Evolutionary conservation across 2,888 invertebrate genomes (phyloP).

Genomic region (Cheilosia impressa): DNA sequence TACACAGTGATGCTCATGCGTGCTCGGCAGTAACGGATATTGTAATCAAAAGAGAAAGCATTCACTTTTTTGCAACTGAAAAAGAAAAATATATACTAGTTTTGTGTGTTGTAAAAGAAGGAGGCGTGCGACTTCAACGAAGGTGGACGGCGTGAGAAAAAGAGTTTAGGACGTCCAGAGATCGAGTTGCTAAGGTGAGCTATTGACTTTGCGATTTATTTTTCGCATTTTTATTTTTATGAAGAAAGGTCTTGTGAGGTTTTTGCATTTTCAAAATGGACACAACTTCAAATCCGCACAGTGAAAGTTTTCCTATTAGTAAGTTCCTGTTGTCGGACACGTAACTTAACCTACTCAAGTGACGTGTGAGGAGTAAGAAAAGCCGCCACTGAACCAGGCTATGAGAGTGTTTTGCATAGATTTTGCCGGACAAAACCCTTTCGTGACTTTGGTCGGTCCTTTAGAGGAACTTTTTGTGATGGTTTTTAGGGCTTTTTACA

Average conservation of each 20-base stretch:
- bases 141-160: not conserved
- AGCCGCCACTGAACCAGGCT: too few relatives aligned
- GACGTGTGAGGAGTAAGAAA: too few relatives aligned
- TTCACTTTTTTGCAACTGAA: not conserved
- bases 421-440: too few relatives aligned
- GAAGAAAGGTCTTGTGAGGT: not conserved
- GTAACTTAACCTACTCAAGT: too few relatives aligned
- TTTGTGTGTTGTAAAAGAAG: not conserved
- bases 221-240: not conserved
- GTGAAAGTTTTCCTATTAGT: too few relatives aligned
- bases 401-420: too few relatives aligned
- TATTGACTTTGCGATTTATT: not conserved
- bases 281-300: too few relatives aligned
- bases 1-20: constrained; percentile 48
- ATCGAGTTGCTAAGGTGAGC: constrained; percentile 54
- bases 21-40: constrained; percentile 56
- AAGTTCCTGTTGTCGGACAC: too few relatives aligned
- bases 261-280: too few relatives aligned
- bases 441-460: too few relatives aligned
- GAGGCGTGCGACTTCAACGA: not conserved
- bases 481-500: too few relatives aligned
- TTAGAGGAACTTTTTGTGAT: too few relatives aligned
- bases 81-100: not conserved
- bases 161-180: constrained; percentile 24
- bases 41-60: constrained; percentile 16